Conservation (phyloP, 2,888 invertebrate species). For the Sussaba pulchella region DNA sequence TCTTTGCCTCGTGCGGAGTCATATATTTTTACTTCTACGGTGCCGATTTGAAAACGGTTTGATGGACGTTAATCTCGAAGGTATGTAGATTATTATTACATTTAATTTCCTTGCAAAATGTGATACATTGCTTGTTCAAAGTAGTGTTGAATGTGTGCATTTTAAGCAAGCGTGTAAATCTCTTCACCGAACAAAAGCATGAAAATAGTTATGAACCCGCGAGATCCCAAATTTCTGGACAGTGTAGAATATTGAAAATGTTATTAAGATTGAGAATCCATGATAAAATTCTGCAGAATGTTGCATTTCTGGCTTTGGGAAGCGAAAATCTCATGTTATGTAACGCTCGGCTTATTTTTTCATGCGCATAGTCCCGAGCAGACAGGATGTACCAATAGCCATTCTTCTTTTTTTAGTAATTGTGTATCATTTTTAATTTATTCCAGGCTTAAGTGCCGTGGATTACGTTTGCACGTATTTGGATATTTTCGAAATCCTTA, state of each 20-base stretch:
- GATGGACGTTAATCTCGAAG: conserved; percentile 39
- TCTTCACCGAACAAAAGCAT: conserved; percentile 28
- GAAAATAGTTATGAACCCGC: conserved; percentile 35
- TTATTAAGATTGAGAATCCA: conserved; percentile 34
- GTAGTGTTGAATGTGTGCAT: conserved; percentile 38
- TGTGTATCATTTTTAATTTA: conserved; percentile 44
- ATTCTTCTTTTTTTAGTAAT: conserved; percentile 32
- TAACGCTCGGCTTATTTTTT: too few species aligned
- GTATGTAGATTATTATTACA: conserved; percentile 38
- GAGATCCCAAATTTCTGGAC: conserved; percentile 30
- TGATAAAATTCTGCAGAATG: too few species aligned
- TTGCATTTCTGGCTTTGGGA: too few species aligned
- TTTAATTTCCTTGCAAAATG: conserved; percentile 22
- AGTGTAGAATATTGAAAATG: conserved; percentile 38
- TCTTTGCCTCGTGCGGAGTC: conserved; percentile 35
- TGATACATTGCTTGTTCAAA: conserved; percentile 28
- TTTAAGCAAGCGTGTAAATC: conserved; percentile 47
- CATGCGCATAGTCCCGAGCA: too few species aligned
- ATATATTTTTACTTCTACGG: conserved; percentile 42
- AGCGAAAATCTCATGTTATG: too few species aligned
- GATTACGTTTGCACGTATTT: conserved; percentile 45
- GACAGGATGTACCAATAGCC: too few species aligned
- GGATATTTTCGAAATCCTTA: conserved; percentile 40
- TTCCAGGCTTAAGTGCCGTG: conserved; percentile 41
- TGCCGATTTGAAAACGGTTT: conserved; percentile 42